Percentiles rank a stretch among this genome's conserved stretches.
phyloP scores from a whole-genome alignment of 2,113 vertebrate genomes.

The Cervus canadensis region DNA sequence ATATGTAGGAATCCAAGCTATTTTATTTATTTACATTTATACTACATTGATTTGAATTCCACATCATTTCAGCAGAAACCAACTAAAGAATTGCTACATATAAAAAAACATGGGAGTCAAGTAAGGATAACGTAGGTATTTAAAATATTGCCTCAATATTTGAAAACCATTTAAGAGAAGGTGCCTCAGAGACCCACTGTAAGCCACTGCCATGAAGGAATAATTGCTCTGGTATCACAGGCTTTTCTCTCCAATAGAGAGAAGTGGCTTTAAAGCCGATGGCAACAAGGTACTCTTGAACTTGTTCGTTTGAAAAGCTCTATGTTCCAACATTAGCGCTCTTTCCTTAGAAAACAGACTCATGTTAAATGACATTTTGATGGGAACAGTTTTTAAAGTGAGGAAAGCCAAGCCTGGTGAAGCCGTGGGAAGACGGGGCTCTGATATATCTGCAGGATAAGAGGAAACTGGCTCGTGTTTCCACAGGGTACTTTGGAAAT shows the following conservation, averaged over 20 bases:
- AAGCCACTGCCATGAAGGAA: neutral
- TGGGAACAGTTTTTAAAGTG: neutral
- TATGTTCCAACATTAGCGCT: neutral
- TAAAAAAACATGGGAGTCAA: neutral
- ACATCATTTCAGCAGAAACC: neutral
- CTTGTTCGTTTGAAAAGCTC: neutral
- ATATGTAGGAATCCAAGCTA: neutral
- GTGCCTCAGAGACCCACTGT: neutral
- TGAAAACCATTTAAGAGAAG: neutral
- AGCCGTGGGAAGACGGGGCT: neutral
- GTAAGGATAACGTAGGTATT: neutral
- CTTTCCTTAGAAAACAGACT: neutral
- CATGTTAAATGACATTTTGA: neutral
- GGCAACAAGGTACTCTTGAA: neutral
- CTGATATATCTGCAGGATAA: neutral
- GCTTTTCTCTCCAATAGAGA: neutral
- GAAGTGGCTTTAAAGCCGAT: neutral
- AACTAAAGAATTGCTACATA: neutral
- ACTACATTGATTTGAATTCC: slow-evolving; percentile 2
- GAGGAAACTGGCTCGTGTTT: neutral
- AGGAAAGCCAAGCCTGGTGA: neutral
- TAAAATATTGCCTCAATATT: neutral
- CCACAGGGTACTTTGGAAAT: neutral
- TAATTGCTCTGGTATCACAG: too few relatives aligned
- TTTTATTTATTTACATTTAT: neutral